Percentiles rank a stretch among this genome's conserved stretches.
Evolutionary conservation across 2,888 invertebrate genomes (phyloP).

Genomic region (Pomacea canaliculata): DNA sequence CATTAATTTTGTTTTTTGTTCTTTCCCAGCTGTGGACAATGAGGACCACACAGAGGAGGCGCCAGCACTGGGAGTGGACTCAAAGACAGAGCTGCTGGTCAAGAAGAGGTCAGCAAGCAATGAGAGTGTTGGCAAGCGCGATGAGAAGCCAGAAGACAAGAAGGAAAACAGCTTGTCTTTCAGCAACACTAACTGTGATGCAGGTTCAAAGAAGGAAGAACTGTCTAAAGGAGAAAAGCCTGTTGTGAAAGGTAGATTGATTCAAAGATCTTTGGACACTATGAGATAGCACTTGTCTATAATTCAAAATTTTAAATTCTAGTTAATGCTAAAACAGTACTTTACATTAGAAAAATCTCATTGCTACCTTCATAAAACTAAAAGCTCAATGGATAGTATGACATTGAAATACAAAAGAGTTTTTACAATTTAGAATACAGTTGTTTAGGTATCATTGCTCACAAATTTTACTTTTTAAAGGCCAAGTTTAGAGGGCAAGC

Average conservation of each 20-base stretch:
- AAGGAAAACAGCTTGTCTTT: constrained; percentile 25
- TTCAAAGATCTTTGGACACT: neutral
- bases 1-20: neutral
- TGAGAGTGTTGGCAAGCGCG: constrained; percentile 1
- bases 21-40: constrained; percentile 17
- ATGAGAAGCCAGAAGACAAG: constrained; percentile 21
- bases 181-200: constrained; percentile 15
- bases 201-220: constrained; percentile 2
- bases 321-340: too few species aligned
- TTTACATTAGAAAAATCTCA: too few species aligned
- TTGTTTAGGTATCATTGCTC: too few species aligned
- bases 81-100: constrained; percentile 7
- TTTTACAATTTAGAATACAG: too few species aligned
- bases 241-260: constrained; percentile 12
- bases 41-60: constrained; percentile 19
- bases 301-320: too few species aligned
- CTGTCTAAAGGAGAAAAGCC: constrained; percentile 21
- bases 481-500: too few species aligned
- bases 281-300: neutral
- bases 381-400: too few species aligned
- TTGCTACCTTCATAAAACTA: too few species aligned
- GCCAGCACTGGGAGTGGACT: constrained; percentile 8
- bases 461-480: too few species aligned
- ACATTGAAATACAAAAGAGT: too few species aligned
- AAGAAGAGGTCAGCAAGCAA: constrained; percentile 5